Base-by-base conservation (phyloP, 2,888 invertebrate species). In the Cistogaster globosa region DNA sequence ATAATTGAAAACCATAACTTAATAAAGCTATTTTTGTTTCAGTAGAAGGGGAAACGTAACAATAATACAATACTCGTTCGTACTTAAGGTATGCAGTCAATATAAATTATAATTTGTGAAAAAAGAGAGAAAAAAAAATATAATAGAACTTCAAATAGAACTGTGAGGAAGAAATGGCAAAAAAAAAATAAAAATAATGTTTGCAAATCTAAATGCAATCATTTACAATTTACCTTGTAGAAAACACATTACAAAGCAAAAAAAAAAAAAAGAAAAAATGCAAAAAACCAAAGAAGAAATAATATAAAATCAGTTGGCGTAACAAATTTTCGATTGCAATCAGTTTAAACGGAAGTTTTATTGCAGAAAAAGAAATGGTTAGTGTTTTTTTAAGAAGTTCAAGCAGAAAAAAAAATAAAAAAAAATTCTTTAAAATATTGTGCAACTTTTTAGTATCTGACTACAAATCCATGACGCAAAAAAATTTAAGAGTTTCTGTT, bases 1-100 rank as follows among this genome's bases (percentile, higher is more conserved):
- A 82, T 85, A 78, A 85, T 82, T 75, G 80, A 78, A 81, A 82
- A 85, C 74, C 81, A 85, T 85, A 85, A 85, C 81, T 82, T 82
- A 85, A 82, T 85, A 85, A 78, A 85, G 85, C 78, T 75, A 82
- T 82, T 82, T 78, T 85, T 51, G 58, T 48, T 55, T 65, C 74
- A 78, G 65, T 75, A 78, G 51, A 81, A 78, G 74, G 74, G 74
- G 74, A 74, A 68, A 82, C 69, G 57, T 53, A 74, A 60, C 67
- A 78, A 78, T 36, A 60, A 74, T 26, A 71, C 76, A 76, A 76
- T 55, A 60, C 65, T 58, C 67, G 45, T 58, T 58, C 67, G 32
- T 67, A 77, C 42, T 62, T 57, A 38, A 62, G 53, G 20, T 42
- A 36, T 36, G 78, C 36, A 67, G 38, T n/a, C 48, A n/a, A 1